A percentile compares a stretch with the other conserved stretches of the same genome.
Conservation (phyloP, 2,113 vertebrate genomes). For the Brachyistius frenatus region DNA sequence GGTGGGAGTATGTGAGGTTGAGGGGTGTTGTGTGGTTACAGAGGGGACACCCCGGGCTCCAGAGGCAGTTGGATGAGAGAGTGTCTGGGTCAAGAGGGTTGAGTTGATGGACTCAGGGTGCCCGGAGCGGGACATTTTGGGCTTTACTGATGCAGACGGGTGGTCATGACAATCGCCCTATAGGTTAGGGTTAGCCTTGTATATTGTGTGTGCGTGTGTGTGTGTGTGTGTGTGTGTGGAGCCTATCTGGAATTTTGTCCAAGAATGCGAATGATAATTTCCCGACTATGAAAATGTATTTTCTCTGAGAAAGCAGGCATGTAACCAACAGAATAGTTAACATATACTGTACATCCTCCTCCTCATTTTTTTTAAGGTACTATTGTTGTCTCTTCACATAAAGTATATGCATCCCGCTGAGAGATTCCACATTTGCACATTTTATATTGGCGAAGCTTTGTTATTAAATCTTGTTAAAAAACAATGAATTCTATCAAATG, state of each 20-base stretch:
- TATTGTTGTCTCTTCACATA: too few species aligned
- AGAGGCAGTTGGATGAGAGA: slow-evolving; percentile 60
- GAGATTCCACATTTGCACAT: background rate
- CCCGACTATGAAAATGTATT: too few species aligned
- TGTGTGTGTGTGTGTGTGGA: too few species aligned
- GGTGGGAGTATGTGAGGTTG: slow-evolving; percentile 22
- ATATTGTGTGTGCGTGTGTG: too few species aligned
- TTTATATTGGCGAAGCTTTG: too few species aligned
- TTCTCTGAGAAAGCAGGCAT: too few species aligned
- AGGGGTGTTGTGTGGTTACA: slow-evolving; percentile 38
- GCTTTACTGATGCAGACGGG: slow-evolving; percentile 27
- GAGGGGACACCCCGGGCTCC: slow-evolving; percentile 59
- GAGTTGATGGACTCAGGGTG: slow-evolving; percentile 30
- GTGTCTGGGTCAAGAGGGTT: slow-evolving; percentile 63
- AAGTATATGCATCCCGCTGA: background rate
- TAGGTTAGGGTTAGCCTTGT: too few species aligned
- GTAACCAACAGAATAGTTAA: too few species aligned
- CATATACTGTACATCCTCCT: too few species aligned
- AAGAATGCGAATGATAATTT: too few species aligned
- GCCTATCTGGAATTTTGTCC: too few species aligned
- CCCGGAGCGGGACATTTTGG: slow-evolving; percentile 56
- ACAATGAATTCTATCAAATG: background rate
- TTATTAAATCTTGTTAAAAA: background rate
- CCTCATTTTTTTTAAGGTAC: too few species aligned
- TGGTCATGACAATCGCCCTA: slow-evolving; percentile 25